Base-by-base conservation (phyloP, 1,140 invertebrate species). In the Tetraneura akinire region DNA sequence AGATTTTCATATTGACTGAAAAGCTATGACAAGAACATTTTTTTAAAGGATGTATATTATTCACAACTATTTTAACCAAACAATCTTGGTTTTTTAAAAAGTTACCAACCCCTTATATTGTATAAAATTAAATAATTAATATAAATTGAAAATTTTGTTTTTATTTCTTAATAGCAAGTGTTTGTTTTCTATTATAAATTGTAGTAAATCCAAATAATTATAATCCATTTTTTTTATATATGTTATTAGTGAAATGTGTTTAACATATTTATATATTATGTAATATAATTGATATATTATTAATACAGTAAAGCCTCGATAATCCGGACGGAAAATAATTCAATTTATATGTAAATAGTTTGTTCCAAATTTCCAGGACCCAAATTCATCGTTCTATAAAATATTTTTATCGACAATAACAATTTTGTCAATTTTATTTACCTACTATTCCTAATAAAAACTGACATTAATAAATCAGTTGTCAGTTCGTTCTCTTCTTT, bases 1-100 rank as follows among this genome's bases (percentile, higher is more conserved):
- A 47, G 37, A 78, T 62, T 60, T 78, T 51, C 68, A 51, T 3
- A 9, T 71, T 11, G 68, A 71, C 68, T 71, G 68, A 71, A 51
- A 51, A 71, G 68, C 51, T 4, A 71, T 51, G 47, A 71, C 23
- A 45, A 23, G 3, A 3, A 4, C 32, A 37, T 51, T 49, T 26
- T 29, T 16, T 16, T 47, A 21, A 68, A 47, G 42, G 18, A 70
- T 70, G 66, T 29, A 14, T 71, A 26, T 51, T 18, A n/a, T 51
- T 18, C 14, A 29, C 47, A 51, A 71, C 68, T 23, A 51, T 14
- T 37, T 8, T 51, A n/a, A 71, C 18, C 29, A 37, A 37, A 9
- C 49, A 51, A 29, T 71, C 14, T 51, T 21, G 47, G 29, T 71
- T 71, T 71, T 71, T 23, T 9, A 29, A 0, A 29, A 71, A 71